Evolutionary conservation across 2,888 invertebrate species (phyloP), one percentile per base, ranked within the genome.

Genomic region (Phaonia tiefii): DNA sequence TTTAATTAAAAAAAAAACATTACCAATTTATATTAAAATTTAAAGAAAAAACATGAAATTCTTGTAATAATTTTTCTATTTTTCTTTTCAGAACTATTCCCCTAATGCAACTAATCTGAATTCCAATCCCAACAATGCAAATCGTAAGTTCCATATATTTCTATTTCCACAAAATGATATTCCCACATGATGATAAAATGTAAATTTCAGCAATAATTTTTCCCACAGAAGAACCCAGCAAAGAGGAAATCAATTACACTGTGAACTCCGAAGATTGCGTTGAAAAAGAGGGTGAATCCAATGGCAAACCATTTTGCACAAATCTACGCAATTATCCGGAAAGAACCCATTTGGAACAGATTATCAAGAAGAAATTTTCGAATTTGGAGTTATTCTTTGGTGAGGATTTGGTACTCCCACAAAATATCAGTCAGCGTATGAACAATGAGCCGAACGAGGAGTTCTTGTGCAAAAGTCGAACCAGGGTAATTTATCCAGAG

Each of bases 401-500:
- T 4, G 86, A 88, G 17, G 89, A 90, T 66, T 83, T 90, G 20
- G 90, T 91, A n/a, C 84, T 89, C 15, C 91, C 91, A 1, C 85
- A 88, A 0, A 90, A 92, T 54, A 91, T 93, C 31, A 89, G 90
- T 1, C 91, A 92, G 78, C 90, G 93, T 11, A 90, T 92, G 72
- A 91, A 92, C 15, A 78, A 75, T 7, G 86, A 83, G 1, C 86
- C 86, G 7, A 87, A 85, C 1, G 91, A 92, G 69, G 86, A 91
- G 17, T 91, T 91, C 25, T 86, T 93, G 0, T 93, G 93, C 84
- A 80, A 85, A 1, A 91, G 90, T 46, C 85, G 83, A 1, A 89
- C 91, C 84, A 78, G 85, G 15, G 74, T 94, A 0, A 90, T 94
- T 11, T 93, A 91, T 84, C 96, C 96, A 0, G 91, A 93, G 88